Conservation (phyloP, 1,140 invertebrate species). For the Musca vetustissima region DNA sequence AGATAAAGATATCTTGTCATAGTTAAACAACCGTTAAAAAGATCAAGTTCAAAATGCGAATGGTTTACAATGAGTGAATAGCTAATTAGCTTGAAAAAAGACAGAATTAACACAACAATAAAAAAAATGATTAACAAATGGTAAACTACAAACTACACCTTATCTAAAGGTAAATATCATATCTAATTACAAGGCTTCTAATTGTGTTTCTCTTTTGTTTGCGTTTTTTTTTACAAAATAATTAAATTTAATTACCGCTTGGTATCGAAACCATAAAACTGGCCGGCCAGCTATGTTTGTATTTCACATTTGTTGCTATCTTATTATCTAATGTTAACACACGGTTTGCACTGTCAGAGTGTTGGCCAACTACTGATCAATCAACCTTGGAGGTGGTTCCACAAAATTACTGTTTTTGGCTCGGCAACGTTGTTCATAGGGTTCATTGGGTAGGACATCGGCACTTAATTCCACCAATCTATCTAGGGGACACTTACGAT, state of each 20-base stretch:
- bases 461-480: slow-evolving; percentile 59
- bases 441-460: slow-evolving; percentile 59
- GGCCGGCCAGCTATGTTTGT: no score
- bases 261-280: no score
- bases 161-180: no score
- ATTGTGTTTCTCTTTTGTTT: neutral
- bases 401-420: slow-evolving; percentile 60
- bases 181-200: neutral
- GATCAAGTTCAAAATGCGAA: slow-evolving; percentile 12
- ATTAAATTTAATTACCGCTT: no score
- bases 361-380: slow-evolving; percentile 49
- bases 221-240: no score
- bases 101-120: no score
- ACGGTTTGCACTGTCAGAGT: neutral
- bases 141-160: no score
- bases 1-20: neutral
- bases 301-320: no score
- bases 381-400: slow-evolving; percentile 50
- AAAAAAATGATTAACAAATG: no score
- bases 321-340: neutral
- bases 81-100: no score
- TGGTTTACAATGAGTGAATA: no score
- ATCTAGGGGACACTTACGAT: slow-evolving; percentile 62
- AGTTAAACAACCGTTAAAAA: slow-evolving; percentile 5
- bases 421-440: slow-evolving; percentile 61